Evolutionary conservation across 2,797 vertebrate genomes (phyloP), one percentile per base, ranked within the genome.

Genomic region (Myotis planiceps): DNA sequence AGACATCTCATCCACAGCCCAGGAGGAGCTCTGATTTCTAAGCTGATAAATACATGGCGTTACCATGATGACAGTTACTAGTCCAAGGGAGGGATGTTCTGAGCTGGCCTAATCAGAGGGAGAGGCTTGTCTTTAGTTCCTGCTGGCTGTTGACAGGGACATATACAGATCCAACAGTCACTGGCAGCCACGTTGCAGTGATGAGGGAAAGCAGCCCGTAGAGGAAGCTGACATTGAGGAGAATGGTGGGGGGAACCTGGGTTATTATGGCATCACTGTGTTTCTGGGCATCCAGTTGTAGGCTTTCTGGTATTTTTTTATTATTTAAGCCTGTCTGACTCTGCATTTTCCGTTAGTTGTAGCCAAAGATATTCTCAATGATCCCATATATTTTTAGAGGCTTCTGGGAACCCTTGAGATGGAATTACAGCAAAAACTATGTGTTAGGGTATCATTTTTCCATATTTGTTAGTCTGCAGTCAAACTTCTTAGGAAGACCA

Each of bases 401-500:
- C 1, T 88, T 82, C 47, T 72, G 68, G 49, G 37, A 83, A 88
- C 42, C 0, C 37, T 79, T 32, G 32, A 55, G 13, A 51, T 90
- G 53, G 68, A 87, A 83, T 83, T 92, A 80, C 8, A 74, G n/a
- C 58, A 85, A 93, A 85, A 81, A 45, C 6, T 37, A 51, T n/a
- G 29, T 74, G 18, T 60, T 90, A 23, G 23, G 12, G 25, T 47
- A 37, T 16, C 60, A 6, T 86, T 55, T 80, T 87, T 21, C 58
- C 39, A 12, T 65, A 45, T 76, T 32, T 75, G n/a, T 32, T 83
- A 87, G 51, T 71, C 69, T 95, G 66, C n/a, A 87, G 90, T 87
- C 68, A 39, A 25, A 92, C 19, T 71, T 83, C 27, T 76, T 55
- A 42, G 34, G 42, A 89, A 83, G 47, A 76, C 1, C 27, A 66